Evolutionary conservation across 2,888 invertebrate species (phyloP).

Genomic region (Strigamia maritima): DNA sequence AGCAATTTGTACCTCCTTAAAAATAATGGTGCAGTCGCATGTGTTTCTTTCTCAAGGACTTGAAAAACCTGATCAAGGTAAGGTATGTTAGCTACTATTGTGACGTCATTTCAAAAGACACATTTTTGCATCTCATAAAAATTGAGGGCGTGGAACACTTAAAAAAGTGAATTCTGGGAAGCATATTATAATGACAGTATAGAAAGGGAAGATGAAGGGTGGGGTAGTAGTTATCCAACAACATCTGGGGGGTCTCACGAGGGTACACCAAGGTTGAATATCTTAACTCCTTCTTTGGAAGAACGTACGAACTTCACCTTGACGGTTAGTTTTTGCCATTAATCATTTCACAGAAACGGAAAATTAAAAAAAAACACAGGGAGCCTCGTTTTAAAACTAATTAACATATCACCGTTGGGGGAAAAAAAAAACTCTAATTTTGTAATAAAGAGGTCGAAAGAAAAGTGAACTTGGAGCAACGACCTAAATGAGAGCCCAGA

Average conservation of each 20-base stretch:
- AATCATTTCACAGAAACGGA: not conserved
- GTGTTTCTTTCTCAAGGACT: slow-evolving; percentile 11
- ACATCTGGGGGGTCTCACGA: not conserved
- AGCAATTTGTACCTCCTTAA: not conserved
- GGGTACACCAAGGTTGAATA: not conserved
- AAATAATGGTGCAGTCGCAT: not conserved
- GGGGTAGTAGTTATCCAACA: slow-evolving; percentile 12
- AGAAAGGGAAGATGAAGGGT: not conserved
- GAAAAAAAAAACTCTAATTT: not conserved
- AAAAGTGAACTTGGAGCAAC: slow-evolving; percentile 28
- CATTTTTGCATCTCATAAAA: not conserved
- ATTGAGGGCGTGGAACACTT: not conserved
- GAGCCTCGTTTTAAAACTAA: slow-evolving; percentile 1
- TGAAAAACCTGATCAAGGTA: not conserved
- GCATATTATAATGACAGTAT: not conserved
- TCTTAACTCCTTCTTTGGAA: slow-evolving; percentile 16
- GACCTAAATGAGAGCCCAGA: slow-evolving; percentile 11
- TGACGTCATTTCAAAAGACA: slow-evolving; percentile 15
- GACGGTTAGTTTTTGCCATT: not conserved
- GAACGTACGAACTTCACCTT: not conserved
- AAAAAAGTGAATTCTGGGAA: not conserved
- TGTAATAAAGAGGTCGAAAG: not conserved
- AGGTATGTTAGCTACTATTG: not conserved
- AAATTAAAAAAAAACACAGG: not conserved
- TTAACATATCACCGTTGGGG: not conserved